A percentile compares a stretch with the other conserved stretches of the same genome.
phyloP scores from a whole-genome alignment of 2,797 vertebrate genomes.

The Chaetodon trifasciatus region DNA sequence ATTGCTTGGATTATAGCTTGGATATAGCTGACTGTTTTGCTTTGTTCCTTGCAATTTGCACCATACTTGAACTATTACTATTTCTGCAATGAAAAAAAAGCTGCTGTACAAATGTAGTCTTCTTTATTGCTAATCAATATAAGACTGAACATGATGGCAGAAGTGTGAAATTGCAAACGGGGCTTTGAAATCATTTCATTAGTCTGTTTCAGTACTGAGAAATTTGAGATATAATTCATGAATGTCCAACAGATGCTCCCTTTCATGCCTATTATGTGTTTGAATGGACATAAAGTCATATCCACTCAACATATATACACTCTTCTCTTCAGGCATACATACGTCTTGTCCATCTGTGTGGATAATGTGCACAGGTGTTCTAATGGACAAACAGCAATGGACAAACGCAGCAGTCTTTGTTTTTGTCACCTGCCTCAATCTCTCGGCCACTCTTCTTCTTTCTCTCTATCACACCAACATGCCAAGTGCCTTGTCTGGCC shows the following conservation, averaged over 20 bases:
- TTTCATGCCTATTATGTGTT: slow-evolving; percentile 42
- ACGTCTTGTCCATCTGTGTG: not conserved
- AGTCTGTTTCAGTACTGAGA: slow-evolving; percentile 52
- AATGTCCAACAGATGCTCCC: slow-evolving; percentile 40
- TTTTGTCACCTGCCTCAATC: slow-evolving; percentile 52
- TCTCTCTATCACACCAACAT: slow-evolving; percentile 37
- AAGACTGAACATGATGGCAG: slow-evolving; percentile 25
- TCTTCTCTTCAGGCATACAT: slow-evolving; percentile 4
- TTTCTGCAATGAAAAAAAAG: not conserved
- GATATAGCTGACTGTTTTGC: slow-evolving; percentile 56
- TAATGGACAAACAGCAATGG: slow-evolving; percentile 47
- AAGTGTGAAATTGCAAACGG: slow-evolving; percentile 53
- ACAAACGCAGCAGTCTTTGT: slow-evolving; percentile 37
- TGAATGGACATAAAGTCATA: slow-evolving; percentile 5
- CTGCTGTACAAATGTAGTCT: slow-evolving; percentile 10
- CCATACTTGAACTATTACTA: slow-evolving; percentile 32
- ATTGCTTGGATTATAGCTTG: slow-evolving; percentile 45
- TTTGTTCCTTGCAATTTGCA: slow-evolving; percentile 54
- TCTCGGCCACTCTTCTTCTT: slow-evolving; percentile 5
- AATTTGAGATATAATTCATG: slow-evolving; percentile 58
- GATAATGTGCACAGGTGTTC: slow-evolving; percentile 42
- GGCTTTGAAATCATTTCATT: slow-evolving; percentile 56
- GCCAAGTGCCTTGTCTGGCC: slow-evolving; percentile 63
- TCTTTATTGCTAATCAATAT: slow-evolving; percentile 45
- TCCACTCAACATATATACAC: slow-evolving; percentile 4